Evolutionary conservation across 64 coral and sea anemone genomes (phyloP), one percentile per base, ranked within the genome.

Genomic region (Actinia equina): DNA sequence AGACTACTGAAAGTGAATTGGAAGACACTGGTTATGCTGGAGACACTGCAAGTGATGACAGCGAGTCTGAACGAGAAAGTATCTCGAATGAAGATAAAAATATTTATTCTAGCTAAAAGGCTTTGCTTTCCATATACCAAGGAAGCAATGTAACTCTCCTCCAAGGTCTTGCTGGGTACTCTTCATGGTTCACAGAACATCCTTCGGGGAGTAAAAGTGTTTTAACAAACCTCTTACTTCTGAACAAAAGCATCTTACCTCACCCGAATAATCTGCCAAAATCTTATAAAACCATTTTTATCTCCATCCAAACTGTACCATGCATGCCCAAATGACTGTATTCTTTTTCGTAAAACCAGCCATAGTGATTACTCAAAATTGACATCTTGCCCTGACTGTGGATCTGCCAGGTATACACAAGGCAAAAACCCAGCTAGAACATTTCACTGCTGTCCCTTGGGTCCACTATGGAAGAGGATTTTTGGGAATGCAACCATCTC

Each of bases 391-490:
- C 70, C 70, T 4, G n/a, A 54, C 10, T 89, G 88, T 83, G 79
- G 88, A 70, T 41, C 80, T 46, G 27, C 41, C 15, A 49, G 88
- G 64, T 89, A 84, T 71, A 22, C 44, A 82, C 25, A n/a, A 83
- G 46, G 59, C 61, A 69, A 67, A 1, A 45, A 84, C 46, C 43
- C 88, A 52, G 61, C 19, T 17, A 89, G 88, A 83, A 44, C 20
- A 19, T 89, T 83, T 53, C 80, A 37, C 30, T 37, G 30, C 30
- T 37, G 30, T 37, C 82, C 88, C 56, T 61, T 84, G 49, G 80
- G 81, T 25, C 88, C 88, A 82, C 43, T 62, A 43, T 89, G 80
- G 88, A 89, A 64, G 16, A 59, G 88, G 43, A 83, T 89, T 81
- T 84, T 52, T 54, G 63, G 88, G 44, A 27, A 71, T 71, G 22